Conservation (phyloP, 1,140 invertebrate genomes). For the Trachymyrmex cornetzi region DNA sequence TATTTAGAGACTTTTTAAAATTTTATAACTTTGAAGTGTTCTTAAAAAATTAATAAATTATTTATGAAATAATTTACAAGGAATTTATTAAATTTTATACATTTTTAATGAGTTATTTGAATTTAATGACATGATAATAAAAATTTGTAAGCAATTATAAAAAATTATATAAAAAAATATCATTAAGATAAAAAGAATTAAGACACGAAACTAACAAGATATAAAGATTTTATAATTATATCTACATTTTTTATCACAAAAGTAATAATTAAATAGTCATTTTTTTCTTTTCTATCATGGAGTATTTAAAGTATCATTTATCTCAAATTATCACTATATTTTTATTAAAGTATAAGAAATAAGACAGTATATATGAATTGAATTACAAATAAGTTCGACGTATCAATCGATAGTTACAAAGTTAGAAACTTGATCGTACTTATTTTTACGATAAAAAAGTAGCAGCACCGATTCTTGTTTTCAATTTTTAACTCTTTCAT, state of each 20-base stretch:
- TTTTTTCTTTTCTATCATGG: neutral
- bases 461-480: slow-evolving; percentile 16
- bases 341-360: slow-evolving; percentile 18
- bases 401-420: slow-evolving; percentile 22
- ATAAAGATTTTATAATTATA: neutral
- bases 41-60: neutral
- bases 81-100: neutral
- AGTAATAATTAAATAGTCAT: neutral
- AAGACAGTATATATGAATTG: neutral
- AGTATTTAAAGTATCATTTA: neutral
- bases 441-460: slow-evolving; percentile 60
- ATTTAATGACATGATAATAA: too few species aligned
- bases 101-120: too few species aligned
- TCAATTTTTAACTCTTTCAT: slow-evolving; percentile 71
- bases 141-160: neutral
- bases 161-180: neutral
- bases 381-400: slow-evolving; percentile 1
- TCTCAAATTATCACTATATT: slow-evolving; percentile 1
- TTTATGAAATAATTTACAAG: neutral
- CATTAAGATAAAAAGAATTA: neutral
- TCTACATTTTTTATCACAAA: neutral
- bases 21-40: neutral
- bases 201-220: neutral
- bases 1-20: neutral
- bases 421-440: slow-evolving; percentile 34